Conservation (phyloP, 2,888 invertebrate species). For the Acrocyrtus sp. region DNA sequence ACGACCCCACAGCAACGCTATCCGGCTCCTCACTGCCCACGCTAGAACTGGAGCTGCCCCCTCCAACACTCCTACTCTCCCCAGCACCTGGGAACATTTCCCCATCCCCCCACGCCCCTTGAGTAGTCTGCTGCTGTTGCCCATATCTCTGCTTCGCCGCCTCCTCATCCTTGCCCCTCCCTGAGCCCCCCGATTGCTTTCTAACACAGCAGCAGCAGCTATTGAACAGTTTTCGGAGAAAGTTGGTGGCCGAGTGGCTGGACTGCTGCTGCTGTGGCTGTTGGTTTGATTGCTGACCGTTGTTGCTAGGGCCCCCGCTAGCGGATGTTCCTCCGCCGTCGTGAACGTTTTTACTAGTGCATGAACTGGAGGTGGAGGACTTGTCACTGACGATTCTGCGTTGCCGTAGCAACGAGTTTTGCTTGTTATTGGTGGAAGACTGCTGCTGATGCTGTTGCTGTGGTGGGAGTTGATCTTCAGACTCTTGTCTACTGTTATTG, state of each 20-base stretch:
- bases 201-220: slow-evolving; percentile 46
- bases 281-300: no score
- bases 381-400: slow-evolving; percentile 10
- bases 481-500: neutral
- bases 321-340: neutral
- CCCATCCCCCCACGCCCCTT: neutral
- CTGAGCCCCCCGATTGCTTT: no score
- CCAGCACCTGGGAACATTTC: neutral
- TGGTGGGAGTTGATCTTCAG: neutral
- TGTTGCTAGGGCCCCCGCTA: no score
- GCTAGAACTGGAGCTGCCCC: slow-evolving; percentile 30
- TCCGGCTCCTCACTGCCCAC: slow-evolving; percentile 1
- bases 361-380: neutral
- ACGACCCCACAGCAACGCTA: slow-evolving; percentile 4
- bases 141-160: neutral
- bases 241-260: slow-evolving; percentile 21
- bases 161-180: neutral
- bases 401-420: slow-evolving; percentile 28
- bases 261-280: neutral
- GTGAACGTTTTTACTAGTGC: neutral
- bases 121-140: neutral
- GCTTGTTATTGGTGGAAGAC: slow-evolving; percentile 26
- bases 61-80: slow-evolving; percentile 1
- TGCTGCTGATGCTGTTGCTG: slow-evolving; percentile 5
- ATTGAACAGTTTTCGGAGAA: slow-evolving; percentile 40